Conservation (phyloP, 1,140 invertebrate species). For the Pinna nobilis region DNA sequence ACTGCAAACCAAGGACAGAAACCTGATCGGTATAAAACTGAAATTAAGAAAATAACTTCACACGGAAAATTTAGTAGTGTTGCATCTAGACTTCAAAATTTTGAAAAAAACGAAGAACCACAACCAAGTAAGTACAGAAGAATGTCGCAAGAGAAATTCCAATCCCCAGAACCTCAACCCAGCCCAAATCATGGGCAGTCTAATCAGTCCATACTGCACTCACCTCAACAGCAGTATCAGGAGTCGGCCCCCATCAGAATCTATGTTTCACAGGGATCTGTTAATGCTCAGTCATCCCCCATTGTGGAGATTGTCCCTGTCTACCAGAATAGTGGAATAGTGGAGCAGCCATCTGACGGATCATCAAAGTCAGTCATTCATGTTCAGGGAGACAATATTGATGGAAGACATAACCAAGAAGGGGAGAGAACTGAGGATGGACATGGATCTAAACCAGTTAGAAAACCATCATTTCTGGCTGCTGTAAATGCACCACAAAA, state of each 20-base stretch:
- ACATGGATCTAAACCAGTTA: constrained; percentile 45
- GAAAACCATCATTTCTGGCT: constrained; percentile 64
- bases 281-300: constrained; percentile 49
- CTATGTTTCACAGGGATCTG: constrained; percentile 60
- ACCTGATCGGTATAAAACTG: constrained; percentile 59
- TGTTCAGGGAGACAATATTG: constrained; percentile 33
- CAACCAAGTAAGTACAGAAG: constrained; percentile 41
- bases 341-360: constrained; percentile 1
- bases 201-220: constrained; percentile 13
- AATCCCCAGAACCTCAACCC: constrained; percentile 7
- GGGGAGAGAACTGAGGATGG: constrained; percentile 26
- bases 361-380: constrained; percentile 25
- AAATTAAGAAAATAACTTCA: constrained; percentile 65
- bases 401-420: background rate
- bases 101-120: constrained; percentile 57
- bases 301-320: constrained; percentile 58
- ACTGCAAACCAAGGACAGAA: constrained; percentile 41
- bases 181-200: constrained; percentile 6
- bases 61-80: constrained; percentile 64
- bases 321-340: constrained; percentile 26
- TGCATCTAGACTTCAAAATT: constrained; percentile 56
- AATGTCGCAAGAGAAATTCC: constrained; percentile 35
- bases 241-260: constrained; percentile 59
- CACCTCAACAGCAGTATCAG: constrained; percentile 20
- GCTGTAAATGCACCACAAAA: constrained; percentile 58